Conservation (phyloP, 2,888 invertebrate genomes). For the Parthenolecanium corni region DNA sequence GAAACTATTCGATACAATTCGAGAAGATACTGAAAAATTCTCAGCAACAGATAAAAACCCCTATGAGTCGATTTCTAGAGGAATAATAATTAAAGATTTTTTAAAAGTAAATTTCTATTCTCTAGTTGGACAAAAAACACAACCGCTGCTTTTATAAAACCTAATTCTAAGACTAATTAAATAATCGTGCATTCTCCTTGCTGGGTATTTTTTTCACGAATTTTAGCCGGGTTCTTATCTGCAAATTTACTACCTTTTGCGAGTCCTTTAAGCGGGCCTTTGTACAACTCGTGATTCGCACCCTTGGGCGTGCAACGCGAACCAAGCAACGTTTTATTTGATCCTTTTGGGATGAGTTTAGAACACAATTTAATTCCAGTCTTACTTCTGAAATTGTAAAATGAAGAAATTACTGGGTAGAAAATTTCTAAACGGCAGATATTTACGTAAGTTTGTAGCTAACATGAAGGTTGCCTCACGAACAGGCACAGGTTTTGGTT, state of each 20-base stretch:
- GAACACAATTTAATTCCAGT: slow-evolving; percentile 18
- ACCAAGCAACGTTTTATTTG: slow-evolving; percentile 43
- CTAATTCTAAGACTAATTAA: background rate
- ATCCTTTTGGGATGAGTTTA: slow-evolving; percentile 44
- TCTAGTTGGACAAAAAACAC: no score
- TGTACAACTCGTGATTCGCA: slow-evolving; percentile 39
- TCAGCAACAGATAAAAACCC: no score
- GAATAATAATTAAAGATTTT: no score
- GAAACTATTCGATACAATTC: no score
- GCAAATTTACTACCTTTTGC: slow-evolving; percentile 63
- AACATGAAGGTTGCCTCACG: background rate
- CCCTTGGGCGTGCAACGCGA: slow-evolving; percentile 47
- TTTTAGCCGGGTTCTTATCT: background rate
- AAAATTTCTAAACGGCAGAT: background rate
- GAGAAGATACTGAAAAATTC: no score
- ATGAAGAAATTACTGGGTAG: background rate
- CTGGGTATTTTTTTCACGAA: background rate
- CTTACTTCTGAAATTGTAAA: slow-evolving; percentile 8
- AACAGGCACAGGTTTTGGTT: background rate
- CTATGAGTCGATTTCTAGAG: no score
- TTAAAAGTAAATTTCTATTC: no score
- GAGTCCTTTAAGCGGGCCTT: slow-evolving; percentile 42
- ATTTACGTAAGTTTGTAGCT: background rate
- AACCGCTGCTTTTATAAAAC: no score
- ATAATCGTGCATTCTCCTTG: slow-evolving; percentile 14